A percentile compares a stretch with the other conserved stretches of the same genome.
Evolutionary conservation across 2,797 vertebrate genomes (phyloP).

Genomic region (Chaunax sp.): DNA sequence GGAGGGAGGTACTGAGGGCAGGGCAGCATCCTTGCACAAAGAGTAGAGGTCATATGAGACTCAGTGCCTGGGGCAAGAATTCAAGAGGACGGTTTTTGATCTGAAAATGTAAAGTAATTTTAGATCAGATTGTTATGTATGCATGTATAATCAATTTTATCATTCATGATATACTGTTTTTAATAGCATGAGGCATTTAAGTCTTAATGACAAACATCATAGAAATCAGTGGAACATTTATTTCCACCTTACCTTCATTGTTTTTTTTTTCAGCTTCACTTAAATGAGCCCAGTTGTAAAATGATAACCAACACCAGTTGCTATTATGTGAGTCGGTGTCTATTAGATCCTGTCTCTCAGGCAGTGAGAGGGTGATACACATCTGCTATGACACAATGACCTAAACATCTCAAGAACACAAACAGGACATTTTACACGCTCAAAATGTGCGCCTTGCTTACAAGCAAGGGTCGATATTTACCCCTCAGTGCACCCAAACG

Average conservation of each 20-base stretch:
- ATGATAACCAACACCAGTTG: slow-evolving; percentile 38
- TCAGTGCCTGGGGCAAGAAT: slow-evolving; percentile 35
- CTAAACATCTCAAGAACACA: slow-evolving; percentile 66
- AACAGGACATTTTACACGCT: slow-evolving; percentile 64
- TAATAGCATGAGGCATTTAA: background rate
- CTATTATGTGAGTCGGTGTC: slow-evolving; percentile 53
- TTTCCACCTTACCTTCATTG: background rate
- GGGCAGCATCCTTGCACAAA: slow-evolving; percentile 64
- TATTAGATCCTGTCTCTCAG: slow-evolving; percentile 63
- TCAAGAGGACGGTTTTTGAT: slow-evolving; percentile 50
- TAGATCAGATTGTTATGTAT: background rate
- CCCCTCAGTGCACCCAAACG: slow-evolving; percentile 57
- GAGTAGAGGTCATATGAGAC: slow-evolving; percentile 66
- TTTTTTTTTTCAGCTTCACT: slow-evolving; percentile 15
- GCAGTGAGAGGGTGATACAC: slow-evolving; percentile 42
- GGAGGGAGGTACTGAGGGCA: slow-evolving; percentile 65
- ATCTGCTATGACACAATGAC: slow-evolving; percentile 65
- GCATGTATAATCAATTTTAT: background rate
- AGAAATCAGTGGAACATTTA: background rate
- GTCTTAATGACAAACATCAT: background rate
- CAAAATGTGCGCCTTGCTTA: slow-evolving; percentile 62
- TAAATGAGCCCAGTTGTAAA: slow-evolving; percentile 47
- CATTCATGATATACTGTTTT: too few relatives aligned
- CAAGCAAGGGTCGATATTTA: slow-evolving; percentile 76
- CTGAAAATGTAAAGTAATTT: slow-evolving; percentile 31